phyloP scores from a whole-genome alignment of 1,140 invertebrate species.

The Agraylea sexmaculata region DNA sequence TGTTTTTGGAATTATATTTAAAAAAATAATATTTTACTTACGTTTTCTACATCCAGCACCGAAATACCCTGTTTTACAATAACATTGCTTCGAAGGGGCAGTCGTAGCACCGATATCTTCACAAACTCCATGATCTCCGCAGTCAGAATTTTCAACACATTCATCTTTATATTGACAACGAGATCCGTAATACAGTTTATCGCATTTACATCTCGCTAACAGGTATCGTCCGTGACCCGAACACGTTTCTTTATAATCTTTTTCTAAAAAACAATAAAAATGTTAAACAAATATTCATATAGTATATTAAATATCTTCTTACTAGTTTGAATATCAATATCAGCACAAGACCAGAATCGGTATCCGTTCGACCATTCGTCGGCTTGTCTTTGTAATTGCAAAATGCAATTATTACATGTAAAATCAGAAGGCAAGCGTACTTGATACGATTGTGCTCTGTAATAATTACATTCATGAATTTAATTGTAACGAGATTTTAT shows the following conservation, averaged over 20 bases:
- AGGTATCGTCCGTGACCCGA: conserved; percentile 69
- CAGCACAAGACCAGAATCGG: conserved; percentile 89
- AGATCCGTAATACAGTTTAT: conserved; percentile 65
- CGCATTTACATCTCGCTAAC: conserved; percentile 67
- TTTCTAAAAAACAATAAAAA: conserved; percentile 35
- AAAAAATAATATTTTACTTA: too few species aligned
- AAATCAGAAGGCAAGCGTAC: conserved; percentile 71
- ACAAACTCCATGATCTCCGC: conserved; percentile 73
- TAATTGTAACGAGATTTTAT: neutral
- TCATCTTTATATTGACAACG: conserved; percentile 78
- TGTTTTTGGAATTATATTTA: too few species aligned
- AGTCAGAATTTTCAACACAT: conserved; percentile 71
- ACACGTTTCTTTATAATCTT: conserved; percentile 68
- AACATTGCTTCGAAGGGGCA: conserved; percentile 73
- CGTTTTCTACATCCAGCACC: conserved; percentile 66
- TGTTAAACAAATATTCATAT: too few species aligned
- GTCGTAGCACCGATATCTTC: conserved; percentile 66
- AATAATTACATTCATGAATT: conserved; percentile 11
- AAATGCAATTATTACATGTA: conserved; percentile 79
- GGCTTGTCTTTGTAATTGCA: conserved; percentile 78
- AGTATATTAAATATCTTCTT: conserved; percentile 21
- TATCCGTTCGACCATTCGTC: conserved; percentile 77
- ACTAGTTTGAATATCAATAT: conserved; percentile 72
- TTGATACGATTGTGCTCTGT: conserved; percentile 67
- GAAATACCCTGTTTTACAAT: conserved; percentile 79